phyloP scores from a whole-genome alignment of 2,797 vertebrate genomes.

The Balearica regulorum region DNA sequence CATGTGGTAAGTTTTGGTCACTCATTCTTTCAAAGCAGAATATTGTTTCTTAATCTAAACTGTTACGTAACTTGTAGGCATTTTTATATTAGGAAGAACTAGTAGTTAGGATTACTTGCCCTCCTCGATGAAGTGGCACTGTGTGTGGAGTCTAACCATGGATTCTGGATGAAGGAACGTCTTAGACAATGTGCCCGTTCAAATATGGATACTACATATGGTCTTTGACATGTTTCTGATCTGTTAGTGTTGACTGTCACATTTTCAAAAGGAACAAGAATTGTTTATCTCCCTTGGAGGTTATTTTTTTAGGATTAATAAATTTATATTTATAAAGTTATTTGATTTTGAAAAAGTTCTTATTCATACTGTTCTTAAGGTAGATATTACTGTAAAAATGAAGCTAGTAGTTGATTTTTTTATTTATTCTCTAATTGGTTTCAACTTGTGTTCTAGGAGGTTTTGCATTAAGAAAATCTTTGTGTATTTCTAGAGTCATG shows the following conservation, averaged over 20 bases:
- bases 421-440: not conserved
- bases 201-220: not conserved
- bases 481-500: not conserved
- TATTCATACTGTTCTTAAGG: not conserved
- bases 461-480: not conserved
- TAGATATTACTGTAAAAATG: not conserved
- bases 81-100: not conserved
- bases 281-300: not conserved
- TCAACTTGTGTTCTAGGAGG: not conserved
- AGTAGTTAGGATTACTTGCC: not conserved
- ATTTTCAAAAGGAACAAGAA: not conserved
- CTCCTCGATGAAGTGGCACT: not conserved
- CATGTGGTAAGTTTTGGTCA: not conserved
- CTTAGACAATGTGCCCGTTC: not conserved
- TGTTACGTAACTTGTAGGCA: not conserved
- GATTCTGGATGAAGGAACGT: not conserved
- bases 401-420: not conserved
- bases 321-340: not conserved
- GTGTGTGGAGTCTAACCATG: not conserved
- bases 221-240: not conserved
- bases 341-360: not conserved
- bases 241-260: not conserved
- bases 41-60: not conserved
- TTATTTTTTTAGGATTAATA: not conserved
- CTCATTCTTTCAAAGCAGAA: not conserved